Base-by-base conservation (phyloP, 2,797 vertebrate species). In the Harpagifer antarcticus region DNA sequence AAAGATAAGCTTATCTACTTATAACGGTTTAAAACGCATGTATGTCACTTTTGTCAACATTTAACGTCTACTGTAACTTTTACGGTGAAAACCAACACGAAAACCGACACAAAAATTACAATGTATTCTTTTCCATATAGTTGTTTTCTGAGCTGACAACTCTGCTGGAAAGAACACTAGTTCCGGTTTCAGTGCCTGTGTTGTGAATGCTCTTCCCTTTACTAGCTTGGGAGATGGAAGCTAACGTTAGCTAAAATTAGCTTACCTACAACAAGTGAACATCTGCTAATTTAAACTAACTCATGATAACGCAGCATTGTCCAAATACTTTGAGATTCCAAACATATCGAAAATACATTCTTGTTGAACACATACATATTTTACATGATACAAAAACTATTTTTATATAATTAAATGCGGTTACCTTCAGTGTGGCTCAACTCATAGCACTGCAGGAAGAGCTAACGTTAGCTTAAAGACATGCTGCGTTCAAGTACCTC, bases 381-480 rank as follows among this genome's bases (percentile, higher is more conserved):
- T 69, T 7, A 44, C 16, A 0, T 17, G 4, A 68, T 14, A 80
- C 2, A 37, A 37, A 50, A 7, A n/a, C 0, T 11, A 14, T 9
- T 59, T 81, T 27, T n/a, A 9, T 7, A 6, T 33, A 0, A 33
- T 15, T 31, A 64, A 50, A 52, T 27, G 6, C 7, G 6, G 43
- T 80, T 90, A 91, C 89, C 91, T 84, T 88, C 16, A 53, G 69
- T 78, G 49, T 74, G 31, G 19, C 78, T 91, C 79, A 90, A 90
- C 84, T 91, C 91, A 91, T 91, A 86, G 62, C 89, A 89, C 66
- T 54, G 31, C 76, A 77, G 69, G 59, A 76, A 70, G 57, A 44
- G 79, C 77, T 82, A 79, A 20, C 20, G 59, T 31, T 74, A 84
- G 72, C 79, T 60, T n/a, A 2, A 3, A 12, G 14, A 9, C 3